Evolutionary conservation across 2,888 invertebrate species (phyloP).

Genomic region (Muschampia plurimacula): DNA sequence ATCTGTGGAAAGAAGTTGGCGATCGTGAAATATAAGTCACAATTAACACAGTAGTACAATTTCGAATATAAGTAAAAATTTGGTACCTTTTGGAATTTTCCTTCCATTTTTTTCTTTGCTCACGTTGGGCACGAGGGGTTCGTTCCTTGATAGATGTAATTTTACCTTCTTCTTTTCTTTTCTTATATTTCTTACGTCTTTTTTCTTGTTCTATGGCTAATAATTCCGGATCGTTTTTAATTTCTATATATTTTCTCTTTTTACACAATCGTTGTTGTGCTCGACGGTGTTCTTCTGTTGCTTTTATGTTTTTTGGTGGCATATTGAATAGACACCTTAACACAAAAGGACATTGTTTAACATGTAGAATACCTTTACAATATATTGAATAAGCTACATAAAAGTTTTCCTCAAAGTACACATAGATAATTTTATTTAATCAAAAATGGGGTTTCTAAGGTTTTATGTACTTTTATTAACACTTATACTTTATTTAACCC

Average conservation of each 20-base stretch:
- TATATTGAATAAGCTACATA: too few relatives aligned
- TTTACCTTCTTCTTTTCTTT: constrained; percentile 9
- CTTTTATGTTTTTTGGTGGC: neutral
- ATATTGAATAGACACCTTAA: neutral
- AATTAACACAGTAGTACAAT: too few relatives aligned
- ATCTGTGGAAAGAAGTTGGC: too few relatives aligned
- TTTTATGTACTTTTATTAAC: neutral
- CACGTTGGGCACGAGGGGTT: neutral
- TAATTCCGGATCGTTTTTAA: neutral
- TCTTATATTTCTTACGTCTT: constrained; percentile 5
- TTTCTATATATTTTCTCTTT: constrained; percentile 7
- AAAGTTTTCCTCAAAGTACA: too few relatives aligned
- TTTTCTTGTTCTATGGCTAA: constrained; percentile 6
- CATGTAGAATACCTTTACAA: too few relatives aligned
- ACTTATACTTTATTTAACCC: too few relatives aligned
- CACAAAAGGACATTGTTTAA: neutral
- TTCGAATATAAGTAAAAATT: neutral
- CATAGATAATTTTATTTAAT: neutral
- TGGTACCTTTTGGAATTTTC: constrained; percentile 3
- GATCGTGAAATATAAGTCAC: too few relatives aligned
- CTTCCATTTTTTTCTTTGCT: constrained; percentile 9
- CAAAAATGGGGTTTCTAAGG: neutral
- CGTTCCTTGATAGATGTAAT: constrained; percentile 1
- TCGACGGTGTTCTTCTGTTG: constrained; percentile 1
- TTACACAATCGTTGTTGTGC: neutral